Evolutionary conservation across 2,888 invertebrate genomes (phyloP).

Genomic region (Drosophila differens): DNA sequence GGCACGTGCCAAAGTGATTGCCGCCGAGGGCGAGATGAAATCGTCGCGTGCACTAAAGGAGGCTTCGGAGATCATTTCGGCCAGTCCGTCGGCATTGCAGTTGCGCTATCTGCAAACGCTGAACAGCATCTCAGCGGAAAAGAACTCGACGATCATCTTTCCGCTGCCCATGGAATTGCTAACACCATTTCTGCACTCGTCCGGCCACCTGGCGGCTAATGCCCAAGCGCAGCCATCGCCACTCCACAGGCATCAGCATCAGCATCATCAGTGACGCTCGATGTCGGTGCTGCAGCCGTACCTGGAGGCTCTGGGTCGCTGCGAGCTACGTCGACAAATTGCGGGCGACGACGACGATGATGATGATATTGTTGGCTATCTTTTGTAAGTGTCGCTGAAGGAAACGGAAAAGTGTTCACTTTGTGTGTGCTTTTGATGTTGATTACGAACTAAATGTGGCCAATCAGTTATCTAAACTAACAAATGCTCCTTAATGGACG

Average conservation of each 20-base stretch:
- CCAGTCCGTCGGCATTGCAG: conserved; percentile 91
- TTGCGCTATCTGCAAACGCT: conserved; percentile 94
- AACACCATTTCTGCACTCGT: conserved; percentile 80
- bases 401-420: neutral
- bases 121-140: conserved; percentile 96
- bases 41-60: conserved; percentile 93
- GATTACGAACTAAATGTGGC: neutral
- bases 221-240: conserved; percentile 32
- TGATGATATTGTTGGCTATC: conserved; percentile 68
- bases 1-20: conserved; percentile 88
- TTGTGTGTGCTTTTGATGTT: neutral
- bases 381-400: conserved; percentile 35
- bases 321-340: conserved; percentile 70
- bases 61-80: conserved; percentile 92
- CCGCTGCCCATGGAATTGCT: conserved; percentile 95
- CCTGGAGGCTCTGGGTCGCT: conserved; percentile 74
- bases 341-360: conserved; percentile 33
- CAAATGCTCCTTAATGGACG: neutral
- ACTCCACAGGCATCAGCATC: conserved; percentile 60
- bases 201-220: conserved; percentile 28
- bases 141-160: conserved; percentile 97
- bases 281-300: conserved; percentile 79
- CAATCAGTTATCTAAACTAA: neutral
- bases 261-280: conserved; percentile 76
- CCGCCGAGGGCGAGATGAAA: conserved; percentile 94